phyloP scores from a whole-genome alignment of 2,113 vertebrate species.

The Hyla sarda region DNA sequence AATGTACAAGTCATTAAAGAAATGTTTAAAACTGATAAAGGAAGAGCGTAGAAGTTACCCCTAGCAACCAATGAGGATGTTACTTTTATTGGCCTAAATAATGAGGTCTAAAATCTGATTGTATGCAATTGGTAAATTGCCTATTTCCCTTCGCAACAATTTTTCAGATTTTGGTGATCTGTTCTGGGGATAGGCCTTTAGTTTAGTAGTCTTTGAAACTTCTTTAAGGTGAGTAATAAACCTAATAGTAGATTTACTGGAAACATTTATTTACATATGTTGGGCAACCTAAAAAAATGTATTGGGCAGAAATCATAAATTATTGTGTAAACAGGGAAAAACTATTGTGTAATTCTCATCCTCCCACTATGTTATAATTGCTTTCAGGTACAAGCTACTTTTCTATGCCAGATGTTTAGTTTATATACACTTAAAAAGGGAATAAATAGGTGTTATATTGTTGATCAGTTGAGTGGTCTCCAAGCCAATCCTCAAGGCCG shows the following conservation, averaged over 20 bases:
- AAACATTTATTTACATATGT: background rate
- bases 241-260: background rate
- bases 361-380: background rate
- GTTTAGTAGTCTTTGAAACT: too few relatives aligned
- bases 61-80: too few relatives aligned
- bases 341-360: conserved; percentile 1
- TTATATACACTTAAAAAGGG: background rate
- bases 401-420: background rate
- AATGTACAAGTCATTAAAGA: background rate
- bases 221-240: background rate
- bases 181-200: too few relatives aligned
- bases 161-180: too few relatives aligned
- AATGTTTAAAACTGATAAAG: background rate
- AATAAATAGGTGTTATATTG: background rate
- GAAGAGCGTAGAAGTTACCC: background rate
- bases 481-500: too few relatives aligned
- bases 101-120: background rate
- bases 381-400: background rate
- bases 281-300: background rate
- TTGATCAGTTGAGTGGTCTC: too few relatives aligned
- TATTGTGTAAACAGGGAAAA: background rate
- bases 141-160: too few relatives aligned
- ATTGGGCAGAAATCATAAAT: background rate
- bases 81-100: background rate
- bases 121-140: too few relatives aligned